Base-by-base conservation (phyloP, 2,113 vertebrate species). In the Hippopotamus amphibius region DNA sequence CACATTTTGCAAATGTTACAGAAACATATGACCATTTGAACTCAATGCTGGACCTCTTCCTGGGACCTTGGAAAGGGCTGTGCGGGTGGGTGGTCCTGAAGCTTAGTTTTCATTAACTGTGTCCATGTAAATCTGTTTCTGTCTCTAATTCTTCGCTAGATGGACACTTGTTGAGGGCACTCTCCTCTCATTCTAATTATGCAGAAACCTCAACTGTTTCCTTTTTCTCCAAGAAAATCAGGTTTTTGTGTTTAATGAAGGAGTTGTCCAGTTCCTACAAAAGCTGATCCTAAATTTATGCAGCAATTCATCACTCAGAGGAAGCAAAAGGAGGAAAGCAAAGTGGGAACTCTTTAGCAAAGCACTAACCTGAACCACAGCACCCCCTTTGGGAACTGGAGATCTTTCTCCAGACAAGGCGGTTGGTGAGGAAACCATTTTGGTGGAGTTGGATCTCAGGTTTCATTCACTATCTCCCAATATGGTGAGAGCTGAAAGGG, bases 141-240 rank as follows among this genome's bases (percentile, higher is more conserved):
- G 7, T 81, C 65, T 90, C 68, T 77, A 28, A 53, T 83, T 94
- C 63, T 95, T 81, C 57, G n/a, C 71, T 69, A 28, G 14, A 28
- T 48, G 48, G 61, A 71, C 19, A 41, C n/a, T 50, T 90, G 66
- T 61, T 53, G 59, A 66, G 22, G 57, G 61, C 28, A 11, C 17
- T 30, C 30, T 63, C 7, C 19, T 69, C 61, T 69, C 68, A 16
- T 83, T 59, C 59, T 68, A 50, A 77, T 59, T 63, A 26, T n/a
- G 14, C 33, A 72, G 69, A 79, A 95, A 66, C n/a, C 14, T 97
- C 87, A 87, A 24, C 33, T 61, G 24, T 55, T 90, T 96, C 50
- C 41, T 22, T 85, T 95, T 79, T 48, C 48, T 83, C 76, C 48
- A 28, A 82, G 71, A 88, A 88, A 85, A 65, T 21, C 50, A 63